A percentile compares a stretch with the other conserved stretches of the same genome.
phyloP scores from a whole-genome alignment of 2,888 invertebrate species.

The Agriopis aurantiaria region DNA sequence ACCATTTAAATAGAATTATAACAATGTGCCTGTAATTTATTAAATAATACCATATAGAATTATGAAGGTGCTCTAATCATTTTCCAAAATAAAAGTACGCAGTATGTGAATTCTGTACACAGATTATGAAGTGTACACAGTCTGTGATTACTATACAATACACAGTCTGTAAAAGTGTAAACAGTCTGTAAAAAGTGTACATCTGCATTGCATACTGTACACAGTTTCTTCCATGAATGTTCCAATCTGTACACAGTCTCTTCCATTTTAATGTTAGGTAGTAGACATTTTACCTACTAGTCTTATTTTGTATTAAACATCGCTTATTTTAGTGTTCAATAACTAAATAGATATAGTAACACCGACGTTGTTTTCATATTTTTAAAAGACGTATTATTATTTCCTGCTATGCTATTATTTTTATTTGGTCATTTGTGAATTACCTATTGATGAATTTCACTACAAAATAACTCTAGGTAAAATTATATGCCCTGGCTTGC shows the following conservation, averaged over 20 bases:
- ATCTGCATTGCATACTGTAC: too few relatives aligned
- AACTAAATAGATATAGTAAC: slow-evolving; percentile 11
- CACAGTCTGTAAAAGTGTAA: background rate
- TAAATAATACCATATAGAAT: slow-evolving; percentile 47
- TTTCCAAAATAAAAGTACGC: slow-evolving; percentile 25
- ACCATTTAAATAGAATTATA: slow-evolving; percentile 56
- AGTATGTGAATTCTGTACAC: too few relatives aligned
- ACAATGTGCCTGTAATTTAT: slow-evolving; percentile 74
- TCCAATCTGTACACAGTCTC: slow-evolving; percentile 34
- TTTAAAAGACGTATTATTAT: slow-evolving; percentile 2
- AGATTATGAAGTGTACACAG: too few relatives aligned
- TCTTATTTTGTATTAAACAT: slow-evolving; percentile 62
- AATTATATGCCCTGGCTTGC: too few relatives aligned
- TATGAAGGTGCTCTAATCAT: slow-evolving; percentile 66
- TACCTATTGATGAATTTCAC: too few relatives aligned
- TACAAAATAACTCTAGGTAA: too few relatives aligned
- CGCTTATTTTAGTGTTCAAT: slow-evolving; percentile 47
- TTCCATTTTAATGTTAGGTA: slow-evolving; percentile 60
- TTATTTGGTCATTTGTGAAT: background rate
- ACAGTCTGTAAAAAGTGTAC: too few relatives aligned
- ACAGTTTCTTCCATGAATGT: slow-evolving; percentile 3
- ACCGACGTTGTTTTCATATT: background rate
- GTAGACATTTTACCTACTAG: slow-evolving; percentile 67
- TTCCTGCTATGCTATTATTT: background rate
- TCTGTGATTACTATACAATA: too few relatives aligned